A percentile compares a stretch with the other conserved stretches of the same genome.
phyloP scores from a whole-genome alignment of 2,888 invertebrate genomes.

The Tenthredo distinguenda region DNA sequence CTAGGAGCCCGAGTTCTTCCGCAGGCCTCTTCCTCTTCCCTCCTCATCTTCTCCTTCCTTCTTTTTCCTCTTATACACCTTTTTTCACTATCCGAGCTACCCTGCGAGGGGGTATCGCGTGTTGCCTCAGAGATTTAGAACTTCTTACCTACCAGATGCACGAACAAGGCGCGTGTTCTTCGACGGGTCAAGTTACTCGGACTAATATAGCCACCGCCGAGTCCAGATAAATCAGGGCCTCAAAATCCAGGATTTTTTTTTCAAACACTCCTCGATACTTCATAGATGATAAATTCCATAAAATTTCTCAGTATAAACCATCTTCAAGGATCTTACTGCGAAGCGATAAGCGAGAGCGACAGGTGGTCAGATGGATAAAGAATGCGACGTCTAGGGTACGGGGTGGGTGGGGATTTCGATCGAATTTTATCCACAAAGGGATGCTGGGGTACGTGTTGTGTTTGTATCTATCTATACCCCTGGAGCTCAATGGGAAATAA shows the following conservation, averaged over 20 bases:
- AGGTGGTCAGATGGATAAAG: slow-evolving; percentile 28
- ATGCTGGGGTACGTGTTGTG: background rate
- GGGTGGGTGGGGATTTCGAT: background rate
- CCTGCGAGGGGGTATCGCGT: slow-evolving; percentile 35
- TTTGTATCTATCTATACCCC: background rate
- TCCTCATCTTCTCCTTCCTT: background rate
- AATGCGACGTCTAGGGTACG: background rate
- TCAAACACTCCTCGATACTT: background rate
- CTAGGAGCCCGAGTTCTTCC: background rate
- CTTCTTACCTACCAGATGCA: background rate
- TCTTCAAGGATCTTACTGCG: background rate
- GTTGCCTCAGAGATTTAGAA: slow-evolving; percentile 7
- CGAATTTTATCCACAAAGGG: slow-evolving; percentile 22
- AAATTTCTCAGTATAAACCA: background rate
- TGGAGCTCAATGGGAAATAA: background rate
- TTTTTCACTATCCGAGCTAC: slow-evolving; percentile 8
- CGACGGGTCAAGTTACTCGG: slow-evolving; percentile 14
- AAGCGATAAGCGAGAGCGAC: background rate
- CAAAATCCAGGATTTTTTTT: background rate
- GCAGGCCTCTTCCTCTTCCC: background rate
- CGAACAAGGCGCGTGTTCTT: background rate
- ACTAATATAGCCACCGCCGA: background rate
- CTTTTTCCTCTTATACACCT: background rate
- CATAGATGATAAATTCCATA: background rate
- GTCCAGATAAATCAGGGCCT: background rate